Evolutionary conservation across 1,140 invertebrate genomes (phyloP), one percentile per base, ranked within the genome.

Genomic region (Babylonia areolata): DNA sequence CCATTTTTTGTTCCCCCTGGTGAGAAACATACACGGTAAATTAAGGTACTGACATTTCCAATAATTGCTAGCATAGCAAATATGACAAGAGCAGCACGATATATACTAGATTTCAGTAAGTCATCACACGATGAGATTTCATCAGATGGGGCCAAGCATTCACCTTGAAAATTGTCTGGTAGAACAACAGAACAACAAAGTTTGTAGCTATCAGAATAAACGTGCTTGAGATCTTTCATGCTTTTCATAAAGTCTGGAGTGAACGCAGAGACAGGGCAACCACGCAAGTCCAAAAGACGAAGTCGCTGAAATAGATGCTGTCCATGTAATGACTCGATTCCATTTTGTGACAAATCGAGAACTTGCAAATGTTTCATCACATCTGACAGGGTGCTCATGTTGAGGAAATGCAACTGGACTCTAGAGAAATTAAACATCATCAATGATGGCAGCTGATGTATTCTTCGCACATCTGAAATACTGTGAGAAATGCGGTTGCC

Each of bases 61-160:
- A 73, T 17, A 37, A 73, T 35, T 3, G 71, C n/a, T 6, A 37
- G 11, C 11, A 37, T 5, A 73, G 31, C n/a, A 37, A 73, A 35
- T 12, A 35, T 6, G 6, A 3, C 6, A 37, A 73, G 71, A 73
- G 35, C n/a, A 33, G 3, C 71, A 35, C 71, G n/a, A 31, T 73
- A 73, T 3, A 20, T 9, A 35, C 3, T 5, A 5, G n/a, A 73
- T 37, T 37, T 33, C 35, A 73, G 71, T 6, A 73, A 37, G 20
- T 73, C 71, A 73, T 73, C 31, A 35, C 71, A 73, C 33, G 71
- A 73, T 9, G 71, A 73, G 71, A 73, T 73, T 37, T 73, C 71
- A 73, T 73, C 35, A 9, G n/a, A 37, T 9, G 71, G 71, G 23
- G 71, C 71, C 31, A 35, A 20, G 35, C 71, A 73, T 33, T 35